A percentile compares a stretch with the other conserved stretches of the same genome.
Evolutionary conservation across 2,797 vertebrate species (phyloP).

Genomic region (Brachymystax lenok): DNA sequence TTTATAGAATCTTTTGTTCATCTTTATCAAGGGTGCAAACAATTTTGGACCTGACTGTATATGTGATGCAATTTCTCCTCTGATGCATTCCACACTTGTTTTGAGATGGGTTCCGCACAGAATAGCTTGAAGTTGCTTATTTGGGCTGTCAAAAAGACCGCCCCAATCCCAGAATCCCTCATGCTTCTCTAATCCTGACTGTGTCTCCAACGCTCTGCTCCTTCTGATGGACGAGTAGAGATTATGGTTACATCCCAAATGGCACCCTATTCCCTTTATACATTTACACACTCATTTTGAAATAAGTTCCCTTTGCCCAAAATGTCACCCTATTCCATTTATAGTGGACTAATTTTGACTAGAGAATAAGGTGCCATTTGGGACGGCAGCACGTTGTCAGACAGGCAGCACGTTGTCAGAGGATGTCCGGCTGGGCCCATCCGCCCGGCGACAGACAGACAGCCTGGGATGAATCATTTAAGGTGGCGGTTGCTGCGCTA

Average conservation of each 20-base stretch:
- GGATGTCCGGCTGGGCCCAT: conserved; percentile 46
- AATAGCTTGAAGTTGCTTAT: background rate
- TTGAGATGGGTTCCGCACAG: background rate
- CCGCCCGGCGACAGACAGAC: conserved; percentile 43
- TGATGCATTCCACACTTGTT: background rate
- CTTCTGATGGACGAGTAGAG: conserved; percentile 40
- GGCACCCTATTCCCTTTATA: too few species aligned
- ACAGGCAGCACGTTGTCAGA: conserved; percentile 52
- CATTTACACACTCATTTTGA: too few species aligned
- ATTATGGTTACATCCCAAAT: conserved; percentile 30
- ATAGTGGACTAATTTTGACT: too few species aligned
- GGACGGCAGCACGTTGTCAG: conserved; percentile 43
- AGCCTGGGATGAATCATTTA: conserved; percentile 70
- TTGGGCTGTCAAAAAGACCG: conserved; percentile 8
- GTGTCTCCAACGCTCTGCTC: conserved; percentile 23
- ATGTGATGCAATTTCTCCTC: background rate
- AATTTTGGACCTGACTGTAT: background rate
- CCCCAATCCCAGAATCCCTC: conserved; percentile 23
- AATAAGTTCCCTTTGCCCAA: too few species aligned
- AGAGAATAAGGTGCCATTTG: background rate
- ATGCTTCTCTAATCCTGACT: conserved; percentile 42
- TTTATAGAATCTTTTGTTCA: background rate
- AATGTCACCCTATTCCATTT: too few species aligned
- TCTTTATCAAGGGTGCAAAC: background rate
- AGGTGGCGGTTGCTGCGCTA: conserved; percentile 44